A percentile compares a stretch with the other conserved stretches of the same genome.
These are phyloP conservation scores for Epistrophe grossulariae DNA, from an alignment of 2,888 invertebrate genomes.

Conservation along the genomic window DNA sequence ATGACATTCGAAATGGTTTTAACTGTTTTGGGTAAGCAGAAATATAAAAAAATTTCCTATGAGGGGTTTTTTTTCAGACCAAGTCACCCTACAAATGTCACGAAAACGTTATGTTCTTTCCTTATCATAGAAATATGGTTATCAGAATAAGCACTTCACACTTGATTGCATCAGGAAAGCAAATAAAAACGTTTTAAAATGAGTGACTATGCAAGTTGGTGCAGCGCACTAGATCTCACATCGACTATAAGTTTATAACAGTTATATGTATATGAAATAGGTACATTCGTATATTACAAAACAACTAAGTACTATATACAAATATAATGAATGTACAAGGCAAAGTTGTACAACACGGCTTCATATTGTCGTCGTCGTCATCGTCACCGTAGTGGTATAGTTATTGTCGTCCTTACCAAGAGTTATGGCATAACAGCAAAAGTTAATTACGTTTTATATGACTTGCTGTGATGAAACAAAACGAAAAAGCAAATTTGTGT, in stretches of 20 bases:
- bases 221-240: conserved; percentile 5
- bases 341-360: conserved; percentile 29
- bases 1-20: too few species aligned
- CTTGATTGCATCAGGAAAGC: conserved; percentile 59
- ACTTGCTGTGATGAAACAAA: conserved; percentile 57
- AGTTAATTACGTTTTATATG: conserved; percentile 67
- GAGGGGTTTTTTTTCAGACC: too few species aligned
- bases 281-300: background rate
- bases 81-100: too few species aligned
- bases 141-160: conserved; percentile 71
- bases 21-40: too few species aligned
- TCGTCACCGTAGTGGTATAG: conserved; percentile 26
- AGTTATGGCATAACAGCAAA: conserved; percentile 70
- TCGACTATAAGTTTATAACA: background rate
- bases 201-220: conserved; percentile 61
- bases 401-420: conserved; percentile 67
- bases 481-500: conserved; percentile 69
- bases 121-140: conserved; percentile 34
- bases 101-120: too few species aligned
- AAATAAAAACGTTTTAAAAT: conserved; percentile 69
- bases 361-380: conserved; percentile 55
- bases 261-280: background rate
- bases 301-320: background rate
- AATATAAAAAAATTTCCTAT: too few species aligned
- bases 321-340: background rate